Conservation (phyloP, 2,888 invertebrate species). For the Scaptomyza polygonia region DNA sequence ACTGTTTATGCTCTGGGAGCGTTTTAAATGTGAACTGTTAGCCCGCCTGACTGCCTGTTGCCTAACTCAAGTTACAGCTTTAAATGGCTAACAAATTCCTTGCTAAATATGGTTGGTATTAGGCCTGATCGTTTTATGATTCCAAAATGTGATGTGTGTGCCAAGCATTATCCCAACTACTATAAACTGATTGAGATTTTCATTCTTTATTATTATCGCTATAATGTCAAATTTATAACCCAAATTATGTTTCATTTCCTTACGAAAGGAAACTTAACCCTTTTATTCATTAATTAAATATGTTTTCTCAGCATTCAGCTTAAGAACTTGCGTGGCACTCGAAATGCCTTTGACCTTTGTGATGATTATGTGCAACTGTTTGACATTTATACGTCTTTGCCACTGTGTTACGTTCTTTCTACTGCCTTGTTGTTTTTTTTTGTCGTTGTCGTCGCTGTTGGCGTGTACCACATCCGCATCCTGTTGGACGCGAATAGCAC, state of each 20-base stretch:
- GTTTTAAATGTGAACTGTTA: constrained; percentile 48
- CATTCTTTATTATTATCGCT: neutral
- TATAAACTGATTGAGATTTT: constrained; percentile 10
- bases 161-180: constrained; percentile 17
- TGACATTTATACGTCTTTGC: constrained; percentile 55
- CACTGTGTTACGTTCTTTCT: constrained; percentile 43
- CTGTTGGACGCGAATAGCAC: constrained; percentile 44
- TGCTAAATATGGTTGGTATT: constrained; percentile 48
- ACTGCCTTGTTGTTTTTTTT: neutral
- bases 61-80: constrained; percentile 28
- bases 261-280: no score
- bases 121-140: constrained; percentile 45
- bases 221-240: neutral
- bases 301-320: neutral
- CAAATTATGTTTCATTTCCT: no score
- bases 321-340: constrained; percentile 4
- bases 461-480: constrained; percentile 60
- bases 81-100: constrained; percentile 36
- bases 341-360: constrained; percentile 27
- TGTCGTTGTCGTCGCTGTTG: constrained; percentile 10
- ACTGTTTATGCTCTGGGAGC: constrained; percentile 73
- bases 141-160: constrained; percentile 22
- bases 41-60: constrained; percentile 21
- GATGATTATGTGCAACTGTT: constrained; percentile 28
- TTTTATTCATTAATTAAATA: no score